These are phyloP conservation scores for Serranus cabrilla DNA, from an alignment of 2,797 vertebrate species.

Conservation along the genomic window DNA sequence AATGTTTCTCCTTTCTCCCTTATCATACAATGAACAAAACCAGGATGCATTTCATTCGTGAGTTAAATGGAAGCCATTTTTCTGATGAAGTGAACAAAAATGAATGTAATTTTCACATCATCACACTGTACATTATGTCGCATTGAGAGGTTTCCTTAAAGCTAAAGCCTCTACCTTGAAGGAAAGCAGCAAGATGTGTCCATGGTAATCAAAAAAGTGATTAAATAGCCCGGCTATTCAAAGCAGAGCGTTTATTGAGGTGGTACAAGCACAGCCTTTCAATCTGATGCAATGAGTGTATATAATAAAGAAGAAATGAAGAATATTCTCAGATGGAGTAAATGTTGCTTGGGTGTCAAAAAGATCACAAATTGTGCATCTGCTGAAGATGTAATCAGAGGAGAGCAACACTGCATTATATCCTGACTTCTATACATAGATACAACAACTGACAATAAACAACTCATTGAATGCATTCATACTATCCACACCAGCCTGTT, in stretches of 20 bases:
- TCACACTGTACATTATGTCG: not conserved
- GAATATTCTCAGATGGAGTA: constrained; percentile 3
- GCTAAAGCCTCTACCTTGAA: constrained; percentile 8
- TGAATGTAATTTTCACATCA: constrained; percentile 16
- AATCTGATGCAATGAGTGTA: constrained; percentile 4
- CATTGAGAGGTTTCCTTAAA: constrained; percentile 14
- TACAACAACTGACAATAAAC: not conserved
- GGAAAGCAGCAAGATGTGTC: constrained; percentile 4
- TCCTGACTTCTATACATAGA: not conserved
- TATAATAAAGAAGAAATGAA: not conserved
- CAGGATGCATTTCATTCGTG: constrained; percentile 1
- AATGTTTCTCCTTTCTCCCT: constrained; percentile 21
- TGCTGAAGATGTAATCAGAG: constrained; percentile 18
- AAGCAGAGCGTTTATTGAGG: constrained; percentile 4
- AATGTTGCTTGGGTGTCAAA: constrained; percentile 5
- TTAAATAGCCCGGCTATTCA: constrained; percentile 24
- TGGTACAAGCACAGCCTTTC: constrained; percentile 7
- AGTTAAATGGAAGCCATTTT: not conserved
- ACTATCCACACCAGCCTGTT: not conserved
- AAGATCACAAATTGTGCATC: not conserved
- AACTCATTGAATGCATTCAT: not conserved
- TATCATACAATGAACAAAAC: constrained; percentile 20
- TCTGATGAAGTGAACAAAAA: constrained; percentile 2
- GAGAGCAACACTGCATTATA: not conserved
- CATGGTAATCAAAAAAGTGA: not conserved